Evolutionary conservation across 2,797 vertebrate species (phyloP), one percentile per base, ranked within the genome.

Genomic region (Lutjanus campechanus): DNA sequence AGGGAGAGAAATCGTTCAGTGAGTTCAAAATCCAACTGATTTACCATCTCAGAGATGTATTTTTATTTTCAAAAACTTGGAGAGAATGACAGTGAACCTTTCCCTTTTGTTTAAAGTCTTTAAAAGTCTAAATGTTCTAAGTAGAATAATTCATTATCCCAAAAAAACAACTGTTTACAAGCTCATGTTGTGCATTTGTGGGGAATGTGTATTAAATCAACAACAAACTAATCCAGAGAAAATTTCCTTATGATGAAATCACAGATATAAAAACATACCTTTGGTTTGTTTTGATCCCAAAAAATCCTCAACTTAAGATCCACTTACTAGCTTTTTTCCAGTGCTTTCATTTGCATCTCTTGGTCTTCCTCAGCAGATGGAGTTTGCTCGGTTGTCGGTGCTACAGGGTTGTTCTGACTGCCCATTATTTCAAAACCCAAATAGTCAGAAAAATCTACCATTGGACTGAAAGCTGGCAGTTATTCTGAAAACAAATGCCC

Each of bases 61-160:
- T 71, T 59, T 51, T 63, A 58, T 44, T 53, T 71, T 47, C 5
- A 69, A 43, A 59, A 76, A 19, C 12, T 17, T 66, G 25, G 40
- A n/a, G 20, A 53, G 41, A 51, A 25, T 8, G 19, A 53, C 15
- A 3, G 1, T 29, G 10, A 75, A 17, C 9, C 46, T 29, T 50
- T 64, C 75, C 20, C 11, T 20, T 56, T 56, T 63, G 44, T 73
- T 77, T 50, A 22, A 44, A 10, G 7, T 63, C 16, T 20, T 20
- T 20, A n/a, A 16, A 44, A 59, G 11, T 41, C 16, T 55, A 50
- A 20, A 29, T 19, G 59, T 68, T 73, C 43, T 61, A 58, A 10
- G 13, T 20, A 12, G 63, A 8, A 60, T 43, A 13, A 59, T 63
- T 73, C 7, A 43, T 43, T 66, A 43, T 41, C 44, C 44, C 3